Evolutionary conservation across 2,888 invertebrate species (phyloP).

Genomic region (Ganaspis brasiliensis): DNA sequence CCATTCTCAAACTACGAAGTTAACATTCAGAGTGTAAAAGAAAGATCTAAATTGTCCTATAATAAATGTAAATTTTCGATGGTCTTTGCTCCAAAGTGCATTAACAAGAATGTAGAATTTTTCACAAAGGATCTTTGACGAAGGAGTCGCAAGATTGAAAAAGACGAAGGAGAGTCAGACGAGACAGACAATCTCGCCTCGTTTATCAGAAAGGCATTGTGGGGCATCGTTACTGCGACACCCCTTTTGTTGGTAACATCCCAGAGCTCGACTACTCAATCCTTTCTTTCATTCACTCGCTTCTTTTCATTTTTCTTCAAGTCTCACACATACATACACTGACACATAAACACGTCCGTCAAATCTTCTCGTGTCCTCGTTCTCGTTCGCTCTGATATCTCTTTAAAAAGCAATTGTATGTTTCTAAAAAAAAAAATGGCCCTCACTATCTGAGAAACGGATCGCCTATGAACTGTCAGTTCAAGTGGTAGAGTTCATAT

Average conservation of each 20-base stretch:
- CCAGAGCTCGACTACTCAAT: conserved; percentile 76
- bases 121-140: conserved; percentile 23
- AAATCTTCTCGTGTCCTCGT: conserved; percentile 49
- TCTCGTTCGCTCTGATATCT: conserved; percentile 61
- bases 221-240: conserved; percentile 70
- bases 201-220: conserved; percentile 76
- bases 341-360: conserved; percentile 53
- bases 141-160: conserved; percentile 35
- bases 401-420: conserved; percentile 72
- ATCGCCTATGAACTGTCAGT: conserved; percentile 34
- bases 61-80: too few relatives aligned
- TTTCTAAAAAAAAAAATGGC: conserved; percentile 66
- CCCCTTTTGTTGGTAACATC: conserved; percentile 78
- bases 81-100: conserved; percentile 10
- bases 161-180: conserved; percentile 59
- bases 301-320: conserved; percentile 75
- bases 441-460: conserved; percentile 64
- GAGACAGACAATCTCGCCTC: conserved; percentile 78
- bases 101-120: conserved; percentile 28
- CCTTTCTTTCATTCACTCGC: conserved; percentile 76
- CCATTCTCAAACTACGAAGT: too few relatives aligned
- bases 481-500: conserved; percentile 42
- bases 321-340: conserved; percentile 51
- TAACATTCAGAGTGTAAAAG: too few relatives aligned
- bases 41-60: too few relatives aligned